Evolutionary conservation across 2,888 invertebrate species (phyloP).

Genomic region (Heliconius cydno): DNA sequence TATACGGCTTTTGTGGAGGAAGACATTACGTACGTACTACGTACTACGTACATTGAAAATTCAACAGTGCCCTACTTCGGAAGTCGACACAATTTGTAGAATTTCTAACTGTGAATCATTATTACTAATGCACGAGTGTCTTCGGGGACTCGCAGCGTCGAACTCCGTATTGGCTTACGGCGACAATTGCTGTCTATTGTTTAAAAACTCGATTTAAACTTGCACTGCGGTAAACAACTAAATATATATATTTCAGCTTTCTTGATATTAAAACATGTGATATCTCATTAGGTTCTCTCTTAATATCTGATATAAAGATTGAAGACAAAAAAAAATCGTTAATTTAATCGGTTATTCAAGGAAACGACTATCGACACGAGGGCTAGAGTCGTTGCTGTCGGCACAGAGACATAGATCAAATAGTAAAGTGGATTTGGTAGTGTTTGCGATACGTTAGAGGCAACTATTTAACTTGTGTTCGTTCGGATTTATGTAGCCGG

Average conservation of each 20-base stretch:
- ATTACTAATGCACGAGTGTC: slow-evolving; percentile 50
- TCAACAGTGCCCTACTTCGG: slow-evolving; percentile 47
- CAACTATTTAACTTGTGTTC: slow-evolving; percentile 47
- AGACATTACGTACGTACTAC: slow-evolving; percentile 39
- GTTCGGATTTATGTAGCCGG: slow-evolving; percentile 45
- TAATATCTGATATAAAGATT: not conserved
- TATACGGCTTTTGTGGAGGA: slow-evolving; percentile 41
- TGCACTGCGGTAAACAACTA: slow-evolving; percentile 46
- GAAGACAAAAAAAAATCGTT: not conserved
- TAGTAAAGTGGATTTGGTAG: slow-evolving; percentile 47
- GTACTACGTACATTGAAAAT: slow-evolving; percentile 45
- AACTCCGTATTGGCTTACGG: not conserved
- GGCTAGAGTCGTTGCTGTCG: slow-evolving; percentile 7
- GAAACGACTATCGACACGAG: not conserved
- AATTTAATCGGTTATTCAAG: not conserved
- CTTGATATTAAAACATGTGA: not conserved
- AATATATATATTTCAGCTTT: not conserved
- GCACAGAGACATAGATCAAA: slow-evolving; percentile 50
- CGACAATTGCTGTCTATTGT: slow-evolving; percentile 61
- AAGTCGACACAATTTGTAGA: slow-evolving; percentile 45
- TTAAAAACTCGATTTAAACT: slow-evolving; percentile 56
- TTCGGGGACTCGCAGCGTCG: slow-evolving; percentile 46
- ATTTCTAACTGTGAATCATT: slow-evolving; percentile 46
- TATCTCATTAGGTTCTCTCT: too few relatives aligned
- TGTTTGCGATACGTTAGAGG: slow-evolving; percentile 38